Evolutionary conservation across 1,140 invertebrate genomes (phyloP).

Genomic region (Heliconius hewitsoni): DNA sequence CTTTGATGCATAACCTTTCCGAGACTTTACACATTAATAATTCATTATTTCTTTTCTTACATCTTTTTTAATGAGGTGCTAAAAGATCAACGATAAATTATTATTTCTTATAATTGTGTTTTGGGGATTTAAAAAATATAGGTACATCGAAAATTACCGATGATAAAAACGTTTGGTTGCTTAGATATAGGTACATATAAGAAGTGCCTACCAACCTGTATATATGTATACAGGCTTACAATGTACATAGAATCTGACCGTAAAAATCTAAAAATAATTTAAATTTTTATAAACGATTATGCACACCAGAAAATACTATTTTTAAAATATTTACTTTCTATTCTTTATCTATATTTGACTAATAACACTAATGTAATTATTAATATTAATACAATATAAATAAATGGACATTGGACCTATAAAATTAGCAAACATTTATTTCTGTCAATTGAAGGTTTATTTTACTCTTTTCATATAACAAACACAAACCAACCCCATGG

Average conservation of each 20-base stretch:
- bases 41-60: constrained; percentile 42
- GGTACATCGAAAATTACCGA: neutral
- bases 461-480: constrained; percentile 8
- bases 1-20: constrained; percentile 44
- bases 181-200: too few species aligned
- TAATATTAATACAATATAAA: neutral
- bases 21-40: constrained; percentile 45
- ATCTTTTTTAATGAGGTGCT: constrained; percentile 50
- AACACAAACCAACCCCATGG: constrained; percentile 56
- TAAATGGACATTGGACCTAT: neutral
- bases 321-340: too few species aligned
- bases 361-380: neutral
- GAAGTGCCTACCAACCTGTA: too few species aligned
- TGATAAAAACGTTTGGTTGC: too few species aligned
- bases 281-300: too few species aligned
- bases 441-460: constrained; percentile 16
- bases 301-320: too few species aligned
- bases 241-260: too few species aligned
- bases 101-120: constrained; percentile 2
- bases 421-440: constrained; percentile 18
- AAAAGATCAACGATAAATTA: constrained; percentile 44
- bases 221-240: too few species aligned
- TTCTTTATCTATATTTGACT: too few species aligned
- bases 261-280: too few species aligned
- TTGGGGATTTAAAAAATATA: neutral